These are phyloP conservation scores for Vanacampus margaritifer DNA, from an alignment of 2,113 vertebrate genomes.

Conservation along the genomic window DNA sequence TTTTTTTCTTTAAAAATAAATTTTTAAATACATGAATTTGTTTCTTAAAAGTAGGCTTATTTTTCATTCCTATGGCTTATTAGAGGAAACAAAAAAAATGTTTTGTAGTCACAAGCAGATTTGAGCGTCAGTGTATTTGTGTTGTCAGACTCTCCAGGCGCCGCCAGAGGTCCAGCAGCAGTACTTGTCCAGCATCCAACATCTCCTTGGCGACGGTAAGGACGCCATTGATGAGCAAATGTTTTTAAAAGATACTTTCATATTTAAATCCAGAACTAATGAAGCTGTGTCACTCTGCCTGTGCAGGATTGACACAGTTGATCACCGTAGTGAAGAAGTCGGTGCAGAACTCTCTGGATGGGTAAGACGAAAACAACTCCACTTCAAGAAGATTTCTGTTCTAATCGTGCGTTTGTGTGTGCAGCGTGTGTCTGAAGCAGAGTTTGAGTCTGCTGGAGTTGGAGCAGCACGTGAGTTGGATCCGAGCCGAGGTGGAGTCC, in stretches of 20 bases:
- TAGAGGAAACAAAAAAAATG: neutral
- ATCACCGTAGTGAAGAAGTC: conserved; percentile 90
- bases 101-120: too few species aligned
- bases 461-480: conserved; percentile 86
- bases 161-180: conserved; percentile 96
- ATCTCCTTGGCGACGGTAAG: conserved; percentile 93
- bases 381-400: too few species aligned
- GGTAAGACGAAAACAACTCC: conserved; percentile 67
- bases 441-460: conserved; percentile 87
- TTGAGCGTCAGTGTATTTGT: neutral
- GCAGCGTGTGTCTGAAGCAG: conserved; percentile 89
- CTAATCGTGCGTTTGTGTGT: neutral
- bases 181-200: conserved; percentile 96
- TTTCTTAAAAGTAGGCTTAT: too few species aligned
- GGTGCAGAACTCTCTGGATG: conserved; percentile 84
- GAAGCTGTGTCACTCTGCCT: neutral
- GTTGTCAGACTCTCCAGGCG: conserved; percentile 78
- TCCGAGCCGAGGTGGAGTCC: conserved; percentile 81
- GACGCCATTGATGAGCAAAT: too few species aligned
- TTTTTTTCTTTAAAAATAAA: too few species aligned
- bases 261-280: neutral
- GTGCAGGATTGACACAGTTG: conserved; percentile 84
- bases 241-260: neutral
- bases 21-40: too few species aligned
- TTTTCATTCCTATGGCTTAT: too few species aligned